phyloP scores from a whole-genome alignment of 1,140 invertebrate genomes.

The Drosophila paulistorum region DNA sequence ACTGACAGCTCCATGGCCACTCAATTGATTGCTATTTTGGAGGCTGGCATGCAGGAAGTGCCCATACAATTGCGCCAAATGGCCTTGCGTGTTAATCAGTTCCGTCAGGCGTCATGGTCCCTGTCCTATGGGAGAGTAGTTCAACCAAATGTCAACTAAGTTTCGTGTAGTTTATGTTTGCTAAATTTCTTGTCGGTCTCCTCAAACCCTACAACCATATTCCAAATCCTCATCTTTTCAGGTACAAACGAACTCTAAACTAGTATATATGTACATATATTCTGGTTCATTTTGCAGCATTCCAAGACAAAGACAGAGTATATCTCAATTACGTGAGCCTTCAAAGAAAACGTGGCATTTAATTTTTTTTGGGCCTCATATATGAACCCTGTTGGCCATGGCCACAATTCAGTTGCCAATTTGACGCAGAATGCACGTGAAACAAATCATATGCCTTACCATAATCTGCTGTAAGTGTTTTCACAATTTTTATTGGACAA shows the following conservation, averaged over 20 bases:
- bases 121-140: not conserved
- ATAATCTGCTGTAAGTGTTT: not conserved
- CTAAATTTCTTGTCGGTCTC: not conserved
- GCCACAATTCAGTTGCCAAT: not conserved
- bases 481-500: not conserved
- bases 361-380: not conserved
- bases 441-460: not conserved
- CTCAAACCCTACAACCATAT: too few relatives aligned
- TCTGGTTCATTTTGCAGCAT: too few relatives aligned
- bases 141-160: too few relatives aligned
- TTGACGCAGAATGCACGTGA: not conserved
- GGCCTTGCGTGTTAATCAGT: not conserved
- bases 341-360: not conserved
- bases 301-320: too few relatives aligned
- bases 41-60: constrained; percentile 97
- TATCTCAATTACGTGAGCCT: not conserved
- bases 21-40: constrained; percentile 94
- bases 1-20: constrained; percentile 95
- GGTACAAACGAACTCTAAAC: too few relatives aligned
- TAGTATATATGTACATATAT: too few relatives aligned
- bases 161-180: not conserved
- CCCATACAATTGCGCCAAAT: constrained; percentile 83
- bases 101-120: not conserved
- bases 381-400: not conserved
- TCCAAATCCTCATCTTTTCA: too few relatives aligned